phyloP scores from a whole-genome alignment of 53 echinoderm and acorn worm genomes.

The Echinometra lucunter region DNA sequence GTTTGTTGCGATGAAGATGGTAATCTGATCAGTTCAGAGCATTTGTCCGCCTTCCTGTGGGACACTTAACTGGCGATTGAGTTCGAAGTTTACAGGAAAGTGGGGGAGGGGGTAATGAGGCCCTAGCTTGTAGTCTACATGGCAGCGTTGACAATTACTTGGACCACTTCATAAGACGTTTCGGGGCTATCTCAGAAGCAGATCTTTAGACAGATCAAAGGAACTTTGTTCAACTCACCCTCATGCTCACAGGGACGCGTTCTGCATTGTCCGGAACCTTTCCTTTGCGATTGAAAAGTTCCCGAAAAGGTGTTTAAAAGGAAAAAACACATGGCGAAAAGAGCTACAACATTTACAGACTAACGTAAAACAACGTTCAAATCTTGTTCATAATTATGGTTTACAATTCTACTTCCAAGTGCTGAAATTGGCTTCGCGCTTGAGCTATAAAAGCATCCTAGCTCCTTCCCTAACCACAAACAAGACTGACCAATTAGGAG shows the following conservation, averaged over 20 bases:
- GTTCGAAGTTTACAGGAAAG: slow-evolving; percentile 27
- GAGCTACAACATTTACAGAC: no score
- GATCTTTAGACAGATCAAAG: background rate
- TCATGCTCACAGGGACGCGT: no score
- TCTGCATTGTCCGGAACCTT: no score
- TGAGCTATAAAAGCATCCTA: no score
- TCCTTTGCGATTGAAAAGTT: no score
- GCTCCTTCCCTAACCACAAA: background rate
- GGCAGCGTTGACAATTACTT: background rate
- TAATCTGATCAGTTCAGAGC: background rate
- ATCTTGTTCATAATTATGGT: no score
- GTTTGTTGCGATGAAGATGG: background rate
- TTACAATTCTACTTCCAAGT: no score
- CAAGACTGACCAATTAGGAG: background rate
- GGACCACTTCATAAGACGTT: background rate
- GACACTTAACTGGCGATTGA: background rate
- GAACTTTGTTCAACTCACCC: background rate
- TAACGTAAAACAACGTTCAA: no score
- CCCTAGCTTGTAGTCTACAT: background rate
- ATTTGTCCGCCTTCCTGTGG: background rate
- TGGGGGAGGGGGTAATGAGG: slow-evolving; percentile 10
- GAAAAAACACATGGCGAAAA: no score
- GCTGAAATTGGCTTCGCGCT: no score
- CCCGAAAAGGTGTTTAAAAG: no score
- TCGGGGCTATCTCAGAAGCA: background rate